Percentiles rank a stretch among this genome's conserved stretches.
Evolutionary conservation across 2,113 vertebrate species (phyloP).

Genomic region (Eretmochelys imbricata): DNA sequence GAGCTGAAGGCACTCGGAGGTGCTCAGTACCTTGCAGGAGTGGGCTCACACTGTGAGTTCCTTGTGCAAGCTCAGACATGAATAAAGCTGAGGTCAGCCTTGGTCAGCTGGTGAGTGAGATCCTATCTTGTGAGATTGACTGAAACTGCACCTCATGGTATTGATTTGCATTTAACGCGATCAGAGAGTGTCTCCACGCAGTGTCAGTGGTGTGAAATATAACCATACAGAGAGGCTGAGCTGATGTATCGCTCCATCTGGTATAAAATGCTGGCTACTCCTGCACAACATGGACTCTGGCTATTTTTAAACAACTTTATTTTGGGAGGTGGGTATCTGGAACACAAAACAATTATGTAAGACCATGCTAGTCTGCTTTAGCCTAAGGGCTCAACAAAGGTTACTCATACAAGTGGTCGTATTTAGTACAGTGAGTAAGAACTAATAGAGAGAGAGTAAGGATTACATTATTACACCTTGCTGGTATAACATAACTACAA

Average conservation of each 20-base stretch:
- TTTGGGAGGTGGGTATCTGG: neutral
- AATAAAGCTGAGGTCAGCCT: slow-evolving; percentile 41
- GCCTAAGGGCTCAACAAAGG: neutral
- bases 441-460: neutral
- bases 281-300: neutral
- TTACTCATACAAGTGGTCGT: neutral
- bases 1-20: neutral
- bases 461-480: neutral
- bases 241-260: neutral
- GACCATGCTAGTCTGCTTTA: neutral
- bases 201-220: neutral
- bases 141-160: slow-evolving; percentile 31
- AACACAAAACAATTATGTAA: neutral
- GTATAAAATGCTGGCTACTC: neutral
- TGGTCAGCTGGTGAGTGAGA: slow-evolving; percentile 5
- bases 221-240: neutral
- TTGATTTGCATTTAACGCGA: slow-evolving; percentile 23
- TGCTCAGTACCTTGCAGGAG: neutral
- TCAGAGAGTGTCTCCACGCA: neutral
- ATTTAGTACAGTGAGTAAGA: neutral
- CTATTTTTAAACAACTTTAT: neutral
- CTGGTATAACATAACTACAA: neutral
- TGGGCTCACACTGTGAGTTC: neutral
- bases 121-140: slow-evolving; percentile 18
- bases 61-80: slow-evolving; percentile 41